Evolutionary conservation across 2,113 vertebrate species (phyloP).

Genomic region (Myiagra hebetior): DNA sequence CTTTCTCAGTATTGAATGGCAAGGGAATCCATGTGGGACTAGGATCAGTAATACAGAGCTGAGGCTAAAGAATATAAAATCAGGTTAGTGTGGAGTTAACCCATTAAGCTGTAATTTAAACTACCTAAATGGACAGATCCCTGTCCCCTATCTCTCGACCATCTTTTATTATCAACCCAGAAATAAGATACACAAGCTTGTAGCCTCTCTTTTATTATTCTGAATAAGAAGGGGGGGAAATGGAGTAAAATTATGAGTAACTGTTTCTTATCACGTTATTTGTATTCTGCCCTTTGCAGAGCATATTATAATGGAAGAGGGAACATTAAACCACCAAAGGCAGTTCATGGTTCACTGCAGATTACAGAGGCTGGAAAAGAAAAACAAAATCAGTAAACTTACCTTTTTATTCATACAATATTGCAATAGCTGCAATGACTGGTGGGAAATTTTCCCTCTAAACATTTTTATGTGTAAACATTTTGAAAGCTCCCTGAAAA

Average conservation of each 20-base stretch:
- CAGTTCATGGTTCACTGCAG: neutral
- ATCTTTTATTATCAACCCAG: neutral
- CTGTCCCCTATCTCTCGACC: neutral
- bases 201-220: neutral
- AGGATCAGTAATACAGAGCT: neutral
- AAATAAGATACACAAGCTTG: neutral
- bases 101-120: constrained; percentile 23
- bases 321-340: neutral
- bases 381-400: neutral
- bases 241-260: neutral
- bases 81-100: neutral
- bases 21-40: neutral
- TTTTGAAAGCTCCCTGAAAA: neutral
- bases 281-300: neutral
- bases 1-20: neutral
- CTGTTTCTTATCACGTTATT: neutral
- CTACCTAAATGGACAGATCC: neutral
- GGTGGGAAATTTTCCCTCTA: neutral
- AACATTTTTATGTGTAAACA: neutral
- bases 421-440: neutral
- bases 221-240: neutral
- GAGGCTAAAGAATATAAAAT: constrained; percentile 7
- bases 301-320: neutral
- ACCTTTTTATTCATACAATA: neutral
- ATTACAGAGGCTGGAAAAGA: neutral